Evolutionary conservation across 2,888 invertebrate species (phyloP), one percentile per base, ranked within the genome.

Genomic region (Pseudococcus longispinus): DNA sequence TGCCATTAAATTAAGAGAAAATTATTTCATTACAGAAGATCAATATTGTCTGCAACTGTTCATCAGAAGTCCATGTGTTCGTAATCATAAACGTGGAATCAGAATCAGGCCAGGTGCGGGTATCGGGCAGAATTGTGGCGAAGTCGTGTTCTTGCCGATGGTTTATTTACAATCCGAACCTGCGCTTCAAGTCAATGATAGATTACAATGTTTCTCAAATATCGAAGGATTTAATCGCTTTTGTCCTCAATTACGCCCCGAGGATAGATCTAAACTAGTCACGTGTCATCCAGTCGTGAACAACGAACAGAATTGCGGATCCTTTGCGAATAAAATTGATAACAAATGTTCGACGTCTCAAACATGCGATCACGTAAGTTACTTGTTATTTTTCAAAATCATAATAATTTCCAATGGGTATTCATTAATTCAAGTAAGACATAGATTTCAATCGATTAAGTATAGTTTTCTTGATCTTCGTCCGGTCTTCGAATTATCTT

Each of bases 131-230:
- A 83, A 46, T 51, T 87, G 87, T 18, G 46, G 92, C 89, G 91
- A 92, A 89, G 90, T 92, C 88, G 91, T 91, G 89, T 92, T 92
- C 89, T 90, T 92, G 29, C 92, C 92, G 0, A 89, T 91, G 82
- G 92, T 91, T 11, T 89, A 90, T 86, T 88, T 89, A 32, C 89
- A 89, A 37, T 88, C 89, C 46, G 89, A 89, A 84, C 88, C 88
- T 86, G 89, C 88, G 32, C 87, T 70, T 82, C 89, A 89, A 87
- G 88, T 88, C 46, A 88, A 89, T 85, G 91, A 91, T 88, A 89
- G 89, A 42, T 89, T 91, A 46, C 88, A 88, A 82, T 89, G 89
- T 88, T 87, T 88, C 46, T 88, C 88, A 55, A 88, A 89, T 85
- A 80, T 90, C 11, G 84, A 90, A 60, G 91, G 91, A 4, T 92